Base-by-base conservation (phyloP, 2,797 vertebrate species). In the Odontamblyopus rebecca region DNA sequence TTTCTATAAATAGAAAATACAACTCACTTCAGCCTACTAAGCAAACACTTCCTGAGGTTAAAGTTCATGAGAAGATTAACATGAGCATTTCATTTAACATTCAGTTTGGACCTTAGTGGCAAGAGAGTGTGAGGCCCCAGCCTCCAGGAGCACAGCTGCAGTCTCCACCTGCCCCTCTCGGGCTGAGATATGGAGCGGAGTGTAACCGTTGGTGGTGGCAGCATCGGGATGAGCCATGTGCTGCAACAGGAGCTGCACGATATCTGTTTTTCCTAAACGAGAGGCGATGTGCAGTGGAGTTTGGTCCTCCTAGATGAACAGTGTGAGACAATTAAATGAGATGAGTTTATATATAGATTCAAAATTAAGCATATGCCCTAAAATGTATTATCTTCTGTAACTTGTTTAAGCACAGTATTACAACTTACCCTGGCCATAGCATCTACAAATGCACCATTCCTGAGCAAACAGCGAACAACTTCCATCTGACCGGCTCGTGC, bases 141-240 rank as follows among this genome's bases (percentile, higher is more conserved):
- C 98, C 89, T 99, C 98, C 8, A 99, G 84, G 59, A 99, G 93
- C 63, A 99, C 95, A 0, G 97, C 96, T 0, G 98, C 96, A 0
- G 97, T 97, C 5, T 99, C 98, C 7, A 97, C 92, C 89, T 99
- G 98, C 1, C 97, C 98, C 89, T 99, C 98, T 4, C 97, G 90
- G 75, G 97, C 97, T 0, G 97, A 97, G 88, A 99, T 99, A 87
- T 99, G 98, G 18, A 99, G 93, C 0, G 98, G 97, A 0, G 97
- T 99, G 90, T 99, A 97, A 12, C 98, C 98, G 0, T 98, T 99
- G 48, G 94, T 95, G 0, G 98, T 99, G 66, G 97, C 95, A 0
- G 98, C 98, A 3, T 99, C 98, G 0, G 98, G 98, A 64, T 99
- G 96, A 11, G 98, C 98, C 97, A 99, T 98, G 80, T 99, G 98